Conservation (phyloP, 1,140 invertebrate genomes). For the Diploscapter pachys region DNA sequence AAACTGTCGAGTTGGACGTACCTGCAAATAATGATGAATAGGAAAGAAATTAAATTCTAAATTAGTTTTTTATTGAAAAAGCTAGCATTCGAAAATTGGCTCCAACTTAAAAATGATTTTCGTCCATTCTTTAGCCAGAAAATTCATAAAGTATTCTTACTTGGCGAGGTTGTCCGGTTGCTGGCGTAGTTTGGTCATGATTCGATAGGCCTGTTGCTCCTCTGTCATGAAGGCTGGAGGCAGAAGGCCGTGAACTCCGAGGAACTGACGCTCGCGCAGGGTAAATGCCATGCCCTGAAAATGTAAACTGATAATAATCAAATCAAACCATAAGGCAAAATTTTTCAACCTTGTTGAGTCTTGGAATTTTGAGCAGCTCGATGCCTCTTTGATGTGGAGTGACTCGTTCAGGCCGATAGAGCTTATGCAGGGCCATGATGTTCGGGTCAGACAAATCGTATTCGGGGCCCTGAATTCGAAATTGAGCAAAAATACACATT, state of each 20-base stretch:
- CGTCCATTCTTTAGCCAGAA: too few relatives aligned
- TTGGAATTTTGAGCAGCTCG: constrained; percentile 53
- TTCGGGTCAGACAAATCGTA: constrained; percentile 24
- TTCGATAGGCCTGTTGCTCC: constrained; percentile 82
- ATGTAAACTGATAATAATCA: constrained; percentile 4
- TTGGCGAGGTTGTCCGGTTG: constrained; percentile 82
- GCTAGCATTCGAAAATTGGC: too few relatives aligned
- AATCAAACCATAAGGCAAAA: constrained; percentile 6
- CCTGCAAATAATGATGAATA: constrained; percentile 15
- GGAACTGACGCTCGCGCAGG: constrained; percentile 79
- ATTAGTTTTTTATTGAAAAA: too few relatives aligned
- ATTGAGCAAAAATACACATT: too few relatives aligned
- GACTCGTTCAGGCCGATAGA: constrained; percentile 43
- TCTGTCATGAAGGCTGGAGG: constrained; percentile 86
- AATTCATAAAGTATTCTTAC: constrained; percentile 70
- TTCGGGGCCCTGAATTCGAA: background rate
- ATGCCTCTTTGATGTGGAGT: constrained; percentile 53
- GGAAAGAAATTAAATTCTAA: too few relatives aligned
- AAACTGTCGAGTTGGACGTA: constrained; percentile 30
- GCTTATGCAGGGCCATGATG: constrained; percentile 21
- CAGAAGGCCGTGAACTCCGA: constrained; percentile 88
- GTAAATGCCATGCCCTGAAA: constrained; percentile 83
- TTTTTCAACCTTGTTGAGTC: constrained; percentile 48
- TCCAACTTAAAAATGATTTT: background rate
- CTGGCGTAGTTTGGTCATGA: constrained; percentile 78